Conservation (phyloP, 2,113 vertebrate species). For the Prinia subflava region DNA sequence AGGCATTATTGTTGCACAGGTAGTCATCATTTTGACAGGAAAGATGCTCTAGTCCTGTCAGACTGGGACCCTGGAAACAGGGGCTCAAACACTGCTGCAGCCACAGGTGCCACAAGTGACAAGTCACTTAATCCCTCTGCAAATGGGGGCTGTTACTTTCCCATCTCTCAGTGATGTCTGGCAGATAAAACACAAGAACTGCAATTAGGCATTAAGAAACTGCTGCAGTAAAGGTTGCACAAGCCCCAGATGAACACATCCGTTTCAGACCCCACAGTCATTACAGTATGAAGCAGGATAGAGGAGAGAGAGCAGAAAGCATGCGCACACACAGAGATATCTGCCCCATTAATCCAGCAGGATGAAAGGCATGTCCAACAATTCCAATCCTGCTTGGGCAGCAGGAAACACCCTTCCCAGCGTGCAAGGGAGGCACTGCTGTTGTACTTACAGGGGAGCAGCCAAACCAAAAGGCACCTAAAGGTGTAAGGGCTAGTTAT, state of each 20-base stretch:
- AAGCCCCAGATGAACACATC: not conserved
- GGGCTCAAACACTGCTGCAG: not conserved
- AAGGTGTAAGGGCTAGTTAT: not conserved
- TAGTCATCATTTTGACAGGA: not conserved
- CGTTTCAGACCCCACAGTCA: not conserved
- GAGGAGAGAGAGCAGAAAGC: not conserved
- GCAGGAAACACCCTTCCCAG: not conserved
- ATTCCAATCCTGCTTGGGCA: not conserved
- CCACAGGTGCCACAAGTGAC: not conserved
- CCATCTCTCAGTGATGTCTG: not conserved
- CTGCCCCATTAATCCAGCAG: slow-evolving; percentile 18
- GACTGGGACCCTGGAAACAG: not conserved
- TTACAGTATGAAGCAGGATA: not conserved
- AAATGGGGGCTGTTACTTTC: accelerated
- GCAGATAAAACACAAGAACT: not conserved
- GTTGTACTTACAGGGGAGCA: not conserved
- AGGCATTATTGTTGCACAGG: not conserved
- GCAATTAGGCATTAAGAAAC: not conserved
- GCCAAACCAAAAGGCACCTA: not conserved
- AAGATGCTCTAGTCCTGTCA: not conserved
- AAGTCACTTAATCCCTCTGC: not conserved
- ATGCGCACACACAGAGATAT: not conserved
- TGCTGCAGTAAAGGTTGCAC: not conserved
- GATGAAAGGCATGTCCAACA: not conserved
- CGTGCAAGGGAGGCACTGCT: not conserved